phyloP scores from a whole-genome alignment of 2,797 vertebrate genomes.

The Cercopithecus mitis region DNA sequence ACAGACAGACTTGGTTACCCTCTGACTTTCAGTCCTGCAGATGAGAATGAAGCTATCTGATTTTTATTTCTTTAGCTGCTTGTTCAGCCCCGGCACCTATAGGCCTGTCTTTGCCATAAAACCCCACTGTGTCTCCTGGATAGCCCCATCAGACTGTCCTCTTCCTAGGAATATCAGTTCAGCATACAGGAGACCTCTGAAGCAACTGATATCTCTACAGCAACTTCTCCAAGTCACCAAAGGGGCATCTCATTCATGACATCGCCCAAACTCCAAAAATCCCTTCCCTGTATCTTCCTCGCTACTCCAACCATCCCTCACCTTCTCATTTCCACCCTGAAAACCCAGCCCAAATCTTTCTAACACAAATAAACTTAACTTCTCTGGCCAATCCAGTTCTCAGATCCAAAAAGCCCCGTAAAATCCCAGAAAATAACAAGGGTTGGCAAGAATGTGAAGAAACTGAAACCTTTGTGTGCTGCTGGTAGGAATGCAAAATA shows the following conservation, averaged over 20 bases:
- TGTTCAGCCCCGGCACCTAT: background rate
- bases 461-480: background rate
- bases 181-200: background rate
- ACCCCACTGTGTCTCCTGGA: background rate
- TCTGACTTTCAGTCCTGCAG: background rate
- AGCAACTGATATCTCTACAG: background rate
- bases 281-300: background rate
- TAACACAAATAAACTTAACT: background rate
- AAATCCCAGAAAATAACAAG: background rate
- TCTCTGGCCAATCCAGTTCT: background rate
- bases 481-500: background rate
- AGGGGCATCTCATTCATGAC: background rate
- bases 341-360: background rate
- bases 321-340: background rate
- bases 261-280: background rate
- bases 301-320: background rate
- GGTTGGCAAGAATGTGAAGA: background rate
- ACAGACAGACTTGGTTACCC: fast-evolving
- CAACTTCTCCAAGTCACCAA: background rate
- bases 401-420: background rate
- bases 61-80: background rate
- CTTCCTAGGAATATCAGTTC: background rate
- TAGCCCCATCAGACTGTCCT: background rate
- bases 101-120: background rate
- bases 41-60: background rate